These are phyloP conservation scores for Streblospio benedicti DNA, from an alignment of 1,140 invertebrate species.

Conservation along the genomic window DNA sequence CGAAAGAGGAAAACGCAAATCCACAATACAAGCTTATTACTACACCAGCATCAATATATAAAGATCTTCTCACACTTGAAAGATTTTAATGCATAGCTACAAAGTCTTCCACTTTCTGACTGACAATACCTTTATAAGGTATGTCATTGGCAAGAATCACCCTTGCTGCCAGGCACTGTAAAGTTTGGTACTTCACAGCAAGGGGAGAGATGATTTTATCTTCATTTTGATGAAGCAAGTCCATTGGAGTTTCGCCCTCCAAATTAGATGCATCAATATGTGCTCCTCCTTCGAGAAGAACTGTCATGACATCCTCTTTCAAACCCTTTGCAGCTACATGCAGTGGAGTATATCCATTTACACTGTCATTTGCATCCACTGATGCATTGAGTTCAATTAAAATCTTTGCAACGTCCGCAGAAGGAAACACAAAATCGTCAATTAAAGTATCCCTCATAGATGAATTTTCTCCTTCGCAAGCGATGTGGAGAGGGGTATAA, in stretches of 20 bases:
- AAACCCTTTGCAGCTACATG: constrained; percentile 66
- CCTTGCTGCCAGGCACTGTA: constrained; percentile 9
- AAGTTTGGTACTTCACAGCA: neutral
- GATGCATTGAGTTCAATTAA: constrained; percentile 74
- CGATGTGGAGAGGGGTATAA: constrained; percentile 69
- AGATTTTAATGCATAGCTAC: constrained; percentile 6
- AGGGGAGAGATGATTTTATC: no score
- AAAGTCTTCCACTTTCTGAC: neutral
- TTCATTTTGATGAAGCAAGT: no score
- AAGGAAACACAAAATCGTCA: no score
- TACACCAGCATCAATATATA: no score
- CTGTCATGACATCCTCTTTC: constrained; percentile 55
- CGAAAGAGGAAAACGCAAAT: no score
- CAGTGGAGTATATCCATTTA: constrained; percentile 62
- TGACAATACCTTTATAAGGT: neutral
- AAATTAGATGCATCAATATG: constrained; percentile 81
- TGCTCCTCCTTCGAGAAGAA: constrained; percentile 66
- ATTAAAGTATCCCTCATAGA: no score
- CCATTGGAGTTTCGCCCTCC: constrained; percentile 66
- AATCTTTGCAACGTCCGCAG: constrained; percentile 62
- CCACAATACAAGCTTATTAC: no score
- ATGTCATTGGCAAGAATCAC: constrained; percentile 1
- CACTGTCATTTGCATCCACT: constrained; percentile 57
- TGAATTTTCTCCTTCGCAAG: constrained; percentile 64
- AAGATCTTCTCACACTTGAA: no score